Evolutionary conservation across 2,797 vertebrate species (phyloP), one percentile per base, ranked within the genome.

Genomic region (Paedocypris micromegethes): DNA sequence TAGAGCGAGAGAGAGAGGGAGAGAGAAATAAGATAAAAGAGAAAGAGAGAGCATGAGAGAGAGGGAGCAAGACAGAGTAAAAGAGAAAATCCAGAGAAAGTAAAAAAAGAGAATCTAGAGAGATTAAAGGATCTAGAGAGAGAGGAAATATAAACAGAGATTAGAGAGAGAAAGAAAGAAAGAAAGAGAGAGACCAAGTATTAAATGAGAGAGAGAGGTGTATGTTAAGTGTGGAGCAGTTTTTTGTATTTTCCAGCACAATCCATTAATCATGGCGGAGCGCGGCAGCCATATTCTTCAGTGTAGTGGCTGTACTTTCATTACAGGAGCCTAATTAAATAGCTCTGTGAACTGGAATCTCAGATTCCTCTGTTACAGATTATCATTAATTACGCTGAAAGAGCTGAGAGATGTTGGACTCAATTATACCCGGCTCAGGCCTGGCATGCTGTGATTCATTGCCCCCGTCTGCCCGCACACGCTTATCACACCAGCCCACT

Each of bases 311-410:
- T 92, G 93, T 93, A 95, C 96, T 97, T 99, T 99, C 96, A 99
- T 99, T 99, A 99, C 95, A 92, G 94, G 54, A 93, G 96, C 95
- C 96, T 99, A 99, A 99, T 99, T 99, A 99, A 99, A 99, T 96
- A 99, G 97, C 97, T 97, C 97, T 98, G 94, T 99, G 97, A 98
- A 98, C 97, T 98, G 97, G 96, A 98, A 99, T 99, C 96, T 98
- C 93, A 97, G 96, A 98, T 98, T 98, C 94, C 96, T 96, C 95
- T 96, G 94, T 98, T 97, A 98, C 96, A 98, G 97, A 98, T 99
- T 98, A 99, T 98, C 97, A 98, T 99, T 99, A 99, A 99, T 99
- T 99, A 99, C 96, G 95, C 93, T 97, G 96, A 98, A 98, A 98
- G 94, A 98, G 95, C 94, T 98, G 93, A 89, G 95, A 97, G 95